Evolutionary conservation across 1,140 invertebrate genomes (phyloP).

Genomic region (Oryctes rhinoceros): DNA sequence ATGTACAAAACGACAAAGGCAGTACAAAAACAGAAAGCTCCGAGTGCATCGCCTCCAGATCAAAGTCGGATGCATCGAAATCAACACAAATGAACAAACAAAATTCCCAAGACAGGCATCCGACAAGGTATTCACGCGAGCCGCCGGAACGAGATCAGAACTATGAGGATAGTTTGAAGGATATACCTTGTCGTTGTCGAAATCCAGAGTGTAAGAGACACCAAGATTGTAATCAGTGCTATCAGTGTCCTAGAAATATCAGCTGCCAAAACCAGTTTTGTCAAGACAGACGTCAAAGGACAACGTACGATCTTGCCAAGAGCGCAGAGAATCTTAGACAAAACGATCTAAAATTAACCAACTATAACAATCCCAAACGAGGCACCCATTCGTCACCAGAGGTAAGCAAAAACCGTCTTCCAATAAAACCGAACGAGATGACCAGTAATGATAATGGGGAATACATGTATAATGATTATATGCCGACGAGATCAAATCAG

Average conservation of each 20-base stretch:
- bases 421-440: constrained; percentile 29
- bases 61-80: constrained; percentile 4
- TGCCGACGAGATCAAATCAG: background rate
- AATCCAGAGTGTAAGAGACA: constrained; percentile 12
- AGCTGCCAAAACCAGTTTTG: background rate
- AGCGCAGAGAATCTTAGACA: constrained; percentile 39
- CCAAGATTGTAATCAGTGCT: background rate
- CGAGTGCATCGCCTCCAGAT: background rate
- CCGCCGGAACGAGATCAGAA: constrained; percentile 45
- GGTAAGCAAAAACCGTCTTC: constrained; percentile 28
- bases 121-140: constrained; percentile 45
- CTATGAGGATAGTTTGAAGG: constrained; percentile 25
- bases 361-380: background rate
- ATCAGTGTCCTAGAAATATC: background rate
- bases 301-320: constrained; percentile 36
- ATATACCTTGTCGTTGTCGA: background rate
- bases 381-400: constrained; percentile 15
- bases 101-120: background rate
- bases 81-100: constrained; percentile 32
- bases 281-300: constrained; percentile 18
- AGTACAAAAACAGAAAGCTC: background rate
- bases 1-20: background rate
- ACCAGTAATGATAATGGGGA: constrained; percentile 12
- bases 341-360: background rate
- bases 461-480: constrained; percentile 31